Conservation (phyloP, 2,797 vertebrate species). For the Nannoperca australis region DNA sequence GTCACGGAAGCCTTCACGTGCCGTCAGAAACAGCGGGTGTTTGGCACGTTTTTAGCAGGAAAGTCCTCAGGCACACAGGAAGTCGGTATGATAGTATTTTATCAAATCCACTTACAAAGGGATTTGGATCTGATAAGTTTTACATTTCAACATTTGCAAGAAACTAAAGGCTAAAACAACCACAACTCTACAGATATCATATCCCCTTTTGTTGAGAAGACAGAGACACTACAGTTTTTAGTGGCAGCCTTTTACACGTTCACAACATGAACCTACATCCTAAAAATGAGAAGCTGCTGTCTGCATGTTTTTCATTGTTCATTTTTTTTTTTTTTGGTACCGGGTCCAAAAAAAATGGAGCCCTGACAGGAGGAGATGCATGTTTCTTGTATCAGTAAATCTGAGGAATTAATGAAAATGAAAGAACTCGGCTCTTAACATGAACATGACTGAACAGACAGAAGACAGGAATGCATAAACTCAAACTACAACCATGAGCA, state of each 20-base stretch:
- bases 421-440: background rate
- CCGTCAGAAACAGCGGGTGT: conserved; percentile 2
- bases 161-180: background rate
- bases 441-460: background rate
- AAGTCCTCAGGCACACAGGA: background rate
- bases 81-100: background rate
- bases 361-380: background rate
- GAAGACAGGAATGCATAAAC: background rate
- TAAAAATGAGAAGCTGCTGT: background rate
- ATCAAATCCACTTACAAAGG: background rate
- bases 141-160: background rate
- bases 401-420: background rate
- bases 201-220: background rate
- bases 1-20: background rate
- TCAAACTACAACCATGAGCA: background rate
- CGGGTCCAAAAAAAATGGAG: background rate
- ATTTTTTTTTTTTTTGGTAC: too few species aligned
- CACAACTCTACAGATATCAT: background rate
- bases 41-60: background rate
- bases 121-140: too few species aligned
- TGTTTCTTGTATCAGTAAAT: background rate
- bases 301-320: background rate
- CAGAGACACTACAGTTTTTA: background rate
- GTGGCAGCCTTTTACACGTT: background rate
- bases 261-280: background rate